Evolutionary conservation across 2,797 vertebrate genomes (phyloP).

Genomic region (Myotis myotis): DNA sequence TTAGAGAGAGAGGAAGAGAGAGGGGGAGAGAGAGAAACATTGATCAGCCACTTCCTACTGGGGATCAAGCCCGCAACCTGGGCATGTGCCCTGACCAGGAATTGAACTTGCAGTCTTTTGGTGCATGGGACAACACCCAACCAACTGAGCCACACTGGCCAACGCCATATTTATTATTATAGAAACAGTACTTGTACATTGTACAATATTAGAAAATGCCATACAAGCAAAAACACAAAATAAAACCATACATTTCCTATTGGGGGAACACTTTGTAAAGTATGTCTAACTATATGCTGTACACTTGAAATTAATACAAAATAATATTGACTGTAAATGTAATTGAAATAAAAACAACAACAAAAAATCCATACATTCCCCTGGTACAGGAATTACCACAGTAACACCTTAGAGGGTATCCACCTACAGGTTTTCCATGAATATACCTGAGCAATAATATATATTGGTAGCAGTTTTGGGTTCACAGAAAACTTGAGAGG

Average conservation of each 20-base stretch:
- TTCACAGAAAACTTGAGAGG: neutral
- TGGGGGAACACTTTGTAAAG: neutral
- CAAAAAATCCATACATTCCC: neutral
- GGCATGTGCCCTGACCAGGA: neutral
- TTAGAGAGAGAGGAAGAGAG: neutral
- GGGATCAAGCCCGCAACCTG: neutral
- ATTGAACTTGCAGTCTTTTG: neutral
- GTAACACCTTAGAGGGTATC: neutral
- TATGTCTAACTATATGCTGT: neutral
- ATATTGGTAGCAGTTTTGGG: neutral
- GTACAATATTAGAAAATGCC: slow-evolving; percentile 17
- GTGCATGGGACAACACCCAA: neutral
- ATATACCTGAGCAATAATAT: neutral
- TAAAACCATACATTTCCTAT: neutral
- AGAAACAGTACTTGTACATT: neutral
- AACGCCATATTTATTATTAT: neutral
- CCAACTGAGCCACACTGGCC: neutral
- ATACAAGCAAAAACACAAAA: slow-evolving; percentile 34
- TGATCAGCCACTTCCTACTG: neutral
- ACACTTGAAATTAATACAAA: neutral
- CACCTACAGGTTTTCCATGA: neutral
- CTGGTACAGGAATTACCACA: neutral
- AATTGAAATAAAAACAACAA: slow-evolving; percentile 26
- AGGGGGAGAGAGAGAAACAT: neutral
- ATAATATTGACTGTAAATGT: neutral